Base-by-base conservation (phyloP, 1,140 invertebrate species). In the Ips nitidus region DNA sequence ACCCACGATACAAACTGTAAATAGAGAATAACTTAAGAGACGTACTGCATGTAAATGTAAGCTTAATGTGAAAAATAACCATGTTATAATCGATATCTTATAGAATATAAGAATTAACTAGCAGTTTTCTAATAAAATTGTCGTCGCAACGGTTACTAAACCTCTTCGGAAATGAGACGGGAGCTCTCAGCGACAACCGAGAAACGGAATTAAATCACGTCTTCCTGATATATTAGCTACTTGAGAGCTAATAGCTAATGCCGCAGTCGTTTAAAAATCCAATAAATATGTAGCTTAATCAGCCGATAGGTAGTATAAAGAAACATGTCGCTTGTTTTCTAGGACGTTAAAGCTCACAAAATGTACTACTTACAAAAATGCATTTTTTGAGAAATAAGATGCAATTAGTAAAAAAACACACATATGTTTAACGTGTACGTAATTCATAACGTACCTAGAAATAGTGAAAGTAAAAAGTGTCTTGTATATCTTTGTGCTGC, bases 1-100 rank as follows among this genome's bases (percentile, higher is more conserved):
- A 58, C 88, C 87, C 37, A 88, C 82, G 0, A 86, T 83, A 74
- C 88, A 89, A 5, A 83, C 85, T 86, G 74, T 64, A 77, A 76
- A 73, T 22, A 22, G 22, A 22, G 22, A 22, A 22, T 22, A 22
- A 22, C 22, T 22, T 22, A 22, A 22, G 22, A 22, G 22, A 22
- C 22, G 22, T 22, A 22, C 22, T 22, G 22, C 22, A 22, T 22
- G 22, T 22, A 22, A n/a, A 22, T 22, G 22, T 22, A 22, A 22
- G 22, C 22, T 22, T 22, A 22, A 22, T 22, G 22, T 22, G 0
- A 22, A 22, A 22, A 22, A 22, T 22, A 22, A 22, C 22, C 22
- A 22, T 22, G 22, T 22, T 22, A 22, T 22, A 22, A 22, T 22
- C 22, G 22, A 22, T 22, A 22, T 22, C 22, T 22, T 22, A 22